Evolutionary conservation across 2,113 vertebrate species (phyloP), one percentile per base, ranked within the genome.

Genomic region (Leiothrix lutea): DNA sequence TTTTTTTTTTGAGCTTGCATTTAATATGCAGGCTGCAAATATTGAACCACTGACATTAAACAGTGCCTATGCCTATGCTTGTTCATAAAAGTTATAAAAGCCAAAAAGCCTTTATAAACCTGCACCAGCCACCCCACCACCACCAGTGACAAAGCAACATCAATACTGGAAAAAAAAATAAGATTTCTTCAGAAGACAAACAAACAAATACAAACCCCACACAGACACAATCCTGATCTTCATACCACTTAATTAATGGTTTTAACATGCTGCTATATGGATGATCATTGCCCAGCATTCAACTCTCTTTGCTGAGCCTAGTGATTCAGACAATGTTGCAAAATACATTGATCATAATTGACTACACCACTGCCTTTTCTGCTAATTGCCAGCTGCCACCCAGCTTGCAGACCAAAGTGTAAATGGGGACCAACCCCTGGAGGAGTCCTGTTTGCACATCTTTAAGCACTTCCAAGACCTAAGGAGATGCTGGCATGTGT

Each of bases 361-460:
- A 60, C 35, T 40, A 26, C 17, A 50, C 6, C 2, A 1, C 1
- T 1, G 29, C 13, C 21, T 72, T 44, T 80, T 86, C 62, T 53
- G n/a, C 24, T 61, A 69, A 53, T 25, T 65, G 60, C 47, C 66
- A 66, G n/a, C 60, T 72, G 36, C 19, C 38, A 44, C 17, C 10
- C 35, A 64, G 33, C 31, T 57, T 61, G n/a, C 50, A 86, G 35
- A n/a, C 53, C 45, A 58, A 90, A 80, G 45, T 17, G 22, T 13
- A 40, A 48, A 36, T 0, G 0, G 12, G 16, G 20, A 61, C 18
- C 29, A 77, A 3, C 3, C 8, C 24, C 40, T 15, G 40, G 12
- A 60, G 44, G 36, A 80, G 28, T n/a, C n/a, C n/a, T 53, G 35
- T 8, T 11, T 50, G 12, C 48, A 25, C 77, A 61, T 7, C 24